Conservation (phyloP, 1,140 invertebrate genomes). For the Camponotus vicinus region DNA sequence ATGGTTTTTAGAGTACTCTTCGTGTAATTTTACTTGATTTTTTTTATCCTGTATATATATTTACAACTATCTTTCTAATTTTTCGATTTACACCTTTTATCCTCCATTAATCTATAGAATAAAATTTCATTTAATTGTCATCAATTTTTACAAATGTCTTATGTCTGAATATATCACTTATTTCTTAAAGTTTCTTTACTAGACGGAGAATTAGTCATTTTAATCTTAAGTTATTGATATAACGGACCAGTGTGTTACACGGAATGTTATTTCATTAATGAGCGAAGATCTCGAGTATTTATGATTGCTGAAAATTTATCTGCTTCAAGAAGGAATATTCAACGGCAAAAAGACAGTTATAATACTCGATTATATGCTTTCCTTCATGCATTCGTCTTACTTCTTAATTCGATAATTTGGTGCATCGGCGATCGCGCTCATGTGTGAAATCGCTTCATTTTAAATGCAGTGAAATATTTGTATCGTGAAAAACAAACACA, state of each 20-base stretch:
- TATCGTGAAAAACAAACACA: background rate
- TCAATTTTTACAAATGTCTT: background rate
- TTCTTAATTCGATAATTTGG: slow-evolving; percentile 39
- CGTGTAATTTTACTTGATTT: slow-evolving; percentile 1
- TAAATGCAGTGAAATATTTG: slow-evolving; percentile 37
- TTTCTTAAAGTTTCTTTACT: slow-evolving; percentile 1
- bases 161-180: background rate
- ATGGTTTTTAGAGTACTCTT: background rate
- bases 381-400: slow-evolving; percentile 40
- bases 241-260: slow-evolving; percentile 30
- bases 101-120: background rate
- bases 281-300: slow-evolving; percentile 41
- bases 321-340: slow-evolving; percentile 69
- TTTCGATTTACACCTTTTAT: background rate
- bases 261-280: slow-evolving; percentile 50
- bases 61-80: background rate
- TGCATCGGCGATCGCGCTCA: slow-evolving; percentile 63
- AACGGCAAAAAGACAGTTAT: slow-evolving; percentile 65
- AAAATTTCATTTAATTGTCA: background rate
- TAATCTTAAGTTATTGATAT: slow-evolving; percentile 44
- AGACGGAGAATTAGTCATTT: slow-evolving; percentile 31
- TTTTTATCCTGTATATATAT: background rate
- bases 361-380: slow-evolving; percentile 42
- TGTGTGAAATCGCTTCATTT: slow-evolving; percentile 75
- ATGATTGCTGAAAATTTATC: slow-evolving; percentile 41